phyloP scores from a whole-genome alignment of 2,797 vertebrate species.

The Bryconaethiops microstoma region DNA sequence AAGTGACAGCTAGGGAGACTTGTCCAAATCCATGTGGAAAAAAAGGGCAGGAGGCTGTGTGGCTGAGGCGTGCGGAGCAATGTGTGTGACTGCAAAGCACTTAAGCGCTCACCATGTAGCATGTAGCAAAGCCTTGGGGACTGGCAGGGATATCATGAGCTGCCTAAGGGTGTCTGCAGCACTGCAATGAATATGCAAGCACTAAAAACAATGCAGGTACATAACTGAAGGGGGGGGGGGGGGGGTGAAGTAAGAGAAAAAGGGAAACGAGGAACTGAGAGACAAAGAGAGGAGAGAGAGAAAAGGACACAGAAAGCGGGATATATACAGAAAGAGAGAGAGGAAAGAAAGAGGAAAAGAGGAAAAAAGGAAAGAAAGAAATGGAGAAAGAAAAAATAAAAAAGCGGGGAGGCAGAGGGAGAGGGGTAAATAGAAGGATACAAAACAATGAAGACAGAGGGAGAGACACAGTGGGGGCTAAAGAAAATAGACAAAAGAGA shows the following conservation, averaged over 20 bases:
- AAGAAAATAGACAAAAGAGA: neutral
- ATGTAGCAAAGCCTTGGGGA: conserved; percentile 65
- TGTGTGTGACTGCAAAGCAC: conserved; percentile 65
- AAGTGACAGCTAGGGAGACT: conserved; percentile 66
- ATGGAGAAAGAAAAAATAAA: neutral
- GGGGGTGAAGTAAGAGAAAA: conserved; percentile 1
- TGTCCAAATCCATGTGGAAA: conserved; percentile 67
- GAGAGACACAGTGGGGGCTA: neutral
- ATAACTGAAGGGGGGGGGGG: conserved; percentile 11
- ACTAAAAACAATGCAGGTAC: conserved; percentile 53
- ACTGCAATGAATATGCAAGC: conserved; percentile 54
- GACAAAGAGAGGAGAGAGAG: conserved; percentile 1
- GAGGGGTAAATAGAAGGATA: neutral
- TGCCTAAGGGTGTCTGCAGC: conserved; percentile 32
- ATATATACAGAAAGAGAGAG: neutral
- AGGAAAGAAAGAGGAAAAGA: neutral
- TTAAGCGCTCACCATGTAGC: conserved; percentile 68
- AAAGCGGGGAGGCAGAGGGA: neutral
- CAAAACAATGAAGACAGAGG: neutral
- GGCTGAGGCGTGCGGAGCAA: conserved; percentile 59
- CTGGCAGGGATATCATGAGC: conserved; percentile 55
- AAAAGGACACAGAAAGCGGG: neutral
- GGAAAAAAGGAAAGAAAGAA: neutral
- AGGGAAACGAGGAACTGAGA: neutral
- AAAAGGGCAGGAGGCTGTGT: conserved; percentile 44